Base-by-base conservation (phyloP, 2,888 invertebrate genomes). In the Blastobasis adustella region DNA sequence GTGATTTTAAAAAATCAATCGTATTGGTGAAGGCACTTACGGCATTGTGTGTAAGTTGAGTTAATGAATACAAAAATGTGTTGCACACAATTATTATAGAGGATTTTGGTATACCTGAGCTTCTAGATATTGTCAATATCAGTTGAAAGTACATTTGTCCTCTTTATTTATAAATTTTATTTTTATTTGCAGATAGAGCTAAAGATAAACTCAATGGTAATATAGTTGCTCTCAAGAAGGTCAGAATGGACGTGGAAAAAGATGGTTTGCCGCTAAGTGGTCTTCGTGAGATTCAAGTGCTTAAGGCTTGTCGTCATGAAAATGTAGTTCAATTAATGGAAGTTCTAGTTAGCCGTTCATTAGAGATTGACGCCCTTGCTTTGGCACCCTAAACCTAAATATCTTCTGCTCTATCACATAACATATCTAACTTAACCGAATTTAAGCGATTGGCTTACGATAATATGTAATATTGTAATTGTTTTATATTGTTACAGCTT, bases 11-110 rank as follows among this genome's bases (percentile, higher is more conserved):
- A 75, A 99, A 99, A 82, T 78, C 99, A 98, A 98, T 77, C 92
- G 98, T 59, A 96, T 99, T 63, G 99, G 99, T 0, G 98, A 99
- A 90, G 98, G 99, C 58, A 98, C 98, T 0, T 99, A 99, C 81
- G 99, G 99, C 43, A 96, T 99, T 67, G 99, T 99, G 45, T 99
- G 96, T 96, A 90, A 92, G 95, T 79, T 53, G 42, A 4, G 23
- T 23, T 23, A 23, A 23, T 23, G 23, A 23, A 23, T 23, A 23
- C 23, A 23, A 23, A 23, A n/a, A 6, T 9, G 10, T 10, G 45
- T 23, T 23, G 23, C 23, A 23, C 23, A 23, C 23, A 23, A 23
- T 2, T 1, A 23, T 23, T 23, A 23, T 23, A 23, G 23, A 23
- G 23, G 23, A 23, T 23, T 23, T 23, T 1, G 23, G n/a, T n/a